phyloP scores from a whole-genome alignment of 2,113 vertebrate genomes.

The Vireo altiloquus region DNA sequence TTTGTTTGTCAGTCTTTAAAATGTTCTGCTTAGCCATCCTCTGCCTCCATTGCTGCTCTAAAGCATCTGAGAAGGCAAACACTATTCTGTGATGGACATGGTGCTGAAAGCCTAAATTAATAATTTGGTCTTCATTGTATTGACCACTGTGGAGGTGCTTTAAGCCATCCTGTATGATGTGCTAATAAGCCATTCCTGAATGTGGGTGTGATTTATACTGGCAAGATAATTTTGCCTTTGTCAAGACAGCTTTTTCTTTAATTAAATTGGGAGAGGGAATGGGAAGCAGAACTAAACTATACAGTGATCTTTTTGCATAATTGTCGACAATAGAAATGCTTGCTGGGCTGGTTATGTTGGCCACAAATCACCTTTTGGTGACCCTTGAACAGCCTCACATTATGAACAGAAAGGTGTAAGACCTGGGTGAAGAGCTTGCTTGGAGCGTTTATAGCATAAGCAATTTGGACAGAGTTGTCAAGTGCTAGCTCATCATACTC shows the following conservation, averaged over 20 bases:
- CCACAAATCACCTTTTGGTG: slow-evolving; percentile 33
- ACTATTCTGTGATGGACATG: not conserved
- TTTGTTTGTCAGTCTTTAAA: not conserved
- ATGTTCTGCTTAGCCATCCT: not conserved
- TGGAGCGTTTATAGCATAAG: not conserved
- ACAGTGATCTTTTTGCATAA: slow-evolving; percentile 27
- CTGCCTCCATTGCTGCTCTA: not conserved
- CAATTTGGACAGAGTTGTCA: not conserved
- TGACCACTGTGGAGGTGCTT: not conserved
- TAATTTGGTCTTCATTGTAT: not conserved
- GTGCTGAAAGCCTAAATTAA: not conserved
- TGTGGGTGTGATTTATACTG: not conserved
- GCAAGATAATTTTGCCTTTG: slow-evolving; percentile 14
- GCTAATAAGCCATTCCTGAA: not conserved
- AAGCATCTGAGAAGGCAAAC: not conserved
- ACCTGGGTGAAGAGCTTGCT: slow-evolving; percentile 6
- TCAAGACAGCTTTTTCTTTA: not conserved
- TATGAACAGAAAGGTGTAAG: not conserved
- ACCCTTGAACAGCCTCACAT: not conserved
- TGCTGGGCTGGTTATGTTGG: slow-evolving; percentile 6
- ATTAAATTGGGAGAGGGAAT: not conserved
- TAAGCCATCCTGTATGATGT: not conserved
- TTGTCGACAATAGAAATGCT: not conserved
- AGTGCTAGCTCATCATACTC: not conserved
- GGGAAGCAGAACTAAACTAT: not conserved